A percentile compares a stretch with the other conserved stretches of the same genome.
Conservation (phyloP, 2,888 invertebrate species). For the Mactromeris polynyma region DNA sequence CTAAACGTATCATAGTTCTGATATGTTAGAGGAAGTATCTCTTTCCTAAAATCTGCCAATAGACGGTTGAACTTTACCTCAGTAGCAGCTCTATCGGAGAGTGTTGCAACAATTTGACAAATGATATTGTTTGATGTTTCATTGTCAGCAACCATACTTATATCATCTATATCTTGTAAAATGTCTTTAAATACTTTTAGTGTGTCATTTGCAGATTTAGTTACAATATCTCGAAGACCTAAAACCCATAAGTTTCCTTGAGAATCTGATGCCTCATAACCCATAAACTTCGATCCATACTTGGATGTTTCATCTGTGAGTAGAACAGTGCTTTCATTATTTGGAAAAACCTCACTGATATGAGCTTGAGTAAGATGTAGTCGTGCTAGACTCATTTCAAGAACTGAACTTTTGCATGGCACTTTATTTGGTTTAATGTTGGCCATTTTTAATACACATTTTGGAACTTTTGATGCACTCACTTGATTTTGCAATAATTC, state of each 20-base stretch:
- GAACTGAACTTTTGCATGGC: conserved; percentile 44
- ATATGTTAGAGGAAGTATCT: conserved; percentile 51
- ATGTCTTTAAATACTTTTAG: conserved; percentile 51
- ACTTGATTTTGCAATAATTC: conserved; percentile 36
- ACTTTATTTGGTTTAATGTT: conserved; percentile 43
- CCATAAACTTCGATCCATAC: conserved; percentile 57
- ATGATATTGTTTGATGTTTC: conserved; percentile 30
- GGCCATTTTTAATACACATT: conserved; percentile 55
- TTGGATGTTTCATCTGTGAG: conserved; percentile 62
- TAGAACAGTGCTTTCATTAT: conserved; percentile 44
- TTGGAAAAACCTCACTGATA: conserved; percentile 53
- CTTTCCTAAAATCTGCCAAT: conserved; percentile 52
- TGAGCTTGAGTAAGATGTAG: conserved; percentile 56
- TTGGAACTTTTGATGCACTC: conserved; percentile 46
- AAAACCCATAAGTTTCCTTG: conserved; percentile 58
- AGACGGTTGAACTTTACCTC: conserved; percentile 56
- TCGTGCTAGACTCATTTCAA: conserved; percentile 63
- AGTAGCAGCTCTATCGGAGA: conserved; percentile 57
- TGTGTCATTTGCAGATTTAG: conserved; percentile 42
- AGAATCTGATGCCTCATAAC: conserved; percentile 55
- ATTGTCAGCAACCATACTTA: conserved; percentile 16
- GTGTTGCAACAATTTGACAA: conserved; percentile 45
- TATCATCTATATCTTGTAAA: conserved; percentile 43
- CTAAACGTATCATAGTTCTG: conserved; percentile 46
- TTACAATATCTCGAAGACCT: conserved; percentile 55